Conservation (phyloP, 1,140 invertebrate genomes). For the Musca vetustissima region DNA sequence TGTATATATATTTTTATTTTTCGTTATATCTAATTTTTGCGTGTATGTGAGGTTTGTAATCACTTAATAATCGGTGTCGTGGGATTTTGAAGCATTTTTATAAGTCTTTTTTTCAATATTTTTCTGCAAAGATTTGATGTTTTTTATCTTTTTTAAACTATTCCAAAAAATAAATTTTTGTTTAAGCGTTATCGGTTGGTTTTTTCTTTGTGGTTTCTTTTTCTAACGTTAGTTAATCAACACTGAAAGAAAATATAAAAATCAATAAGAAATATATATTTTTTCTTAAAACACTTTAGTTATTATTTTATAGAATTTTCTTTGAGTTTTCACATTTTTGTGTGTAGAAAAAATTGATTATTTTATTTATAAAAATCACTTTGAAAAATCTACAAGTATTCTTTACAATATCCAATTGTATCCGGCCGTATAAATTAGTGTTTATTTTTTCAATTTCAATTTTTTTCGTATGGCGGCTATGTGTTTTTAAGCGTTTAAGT, state of each 20-base stretch:
- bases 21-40: neutral
- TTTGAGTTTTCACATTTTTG: neutral
- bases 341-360: neutral
- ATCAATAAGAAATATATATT: no score
- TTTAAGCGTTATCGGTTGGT: no score
- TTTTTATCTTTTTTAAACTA: no score
- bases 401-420: no score
- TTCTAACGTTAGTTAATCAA: no score
- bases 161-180: no score
- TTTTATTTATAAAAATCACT: neutral
- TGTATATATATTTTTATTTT: neutral
- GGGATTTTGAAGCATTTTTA: conserved; percentile 6
- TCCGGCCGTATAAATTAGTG: no score
- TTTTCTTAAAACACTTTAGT: neutral
- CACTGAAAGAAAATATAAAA: no score
- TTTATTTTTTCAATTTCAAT: no score
- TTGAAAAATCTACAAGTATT: no score
- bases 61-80: neutral
- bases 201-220: no score
- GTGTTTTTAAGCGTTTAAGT: conserved; percentile 4
- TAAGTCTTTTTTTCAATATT: no score
- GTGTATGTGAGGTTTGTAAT: neutral
- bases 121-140: neutral
- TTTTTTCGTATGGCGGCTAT: neutral
- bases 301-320: neutral